Evolutionary conservation across 2,888 invertebrate genomes (phyloP), one percentile per base, ranked within the genome.

Genomic region (Drosophila nigritarsus): DNA sequence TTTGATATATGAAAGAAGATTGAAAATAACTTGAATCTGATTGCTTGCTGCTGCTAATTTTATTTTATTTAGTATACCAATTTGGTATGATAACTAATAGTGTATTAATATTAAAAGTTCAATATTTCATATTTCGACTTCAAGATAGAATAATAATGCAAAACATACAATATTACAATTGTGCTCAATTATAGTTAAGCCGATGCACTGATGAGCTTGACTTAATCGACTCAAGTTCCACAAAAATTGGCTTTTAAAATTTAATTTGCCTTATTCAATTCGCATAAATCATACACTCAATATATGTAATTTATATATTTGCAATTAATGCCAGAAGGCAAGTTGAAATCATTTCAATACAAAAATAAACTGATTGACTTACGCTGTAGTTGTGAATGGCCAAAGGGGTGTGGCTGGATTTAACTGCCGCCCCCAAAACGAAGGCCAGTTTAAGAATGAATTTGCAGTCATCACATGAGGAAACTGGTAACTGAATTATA

Each of bases 261-360:
- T 64, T 71, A 73, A 82, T 82, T 61, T 62, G 78, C 70, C 69
- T 60, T 58, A 32, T 73, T 65, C 50, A 65, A 63, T 70, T 66
- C 66, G 15, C 69, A 72, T 56, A 65, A 58, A 70, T 49, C 4
- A 8, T 7, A 29, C 29, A n/a, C n/a, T 13, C 38, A 8, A 29
- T 38, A 36, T 18, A 27, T 36, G 15, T 32, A 15, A 24, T 13
- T 29, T 48, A 50, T 60, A 30, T 24, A 11, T n/a, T 30, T 20
- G 29, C 9, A 27, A 18, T 24, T 40, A 38, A 15, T 15, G 50
- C 4, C 63, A 34, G 54, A 34, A 55, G 54, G 30, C 58, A 40
- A 56, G 38, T 36, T 56, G 50, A 42, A 61, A 61, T 53, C 69
- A 67, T 79, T 73, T 67, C 65, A 77, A 73, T 71, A 65, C 75